Evolutionary conservation across 2,888 invertebrate genomes (phyloP).

Genomic region (Troides helena): DNA sequence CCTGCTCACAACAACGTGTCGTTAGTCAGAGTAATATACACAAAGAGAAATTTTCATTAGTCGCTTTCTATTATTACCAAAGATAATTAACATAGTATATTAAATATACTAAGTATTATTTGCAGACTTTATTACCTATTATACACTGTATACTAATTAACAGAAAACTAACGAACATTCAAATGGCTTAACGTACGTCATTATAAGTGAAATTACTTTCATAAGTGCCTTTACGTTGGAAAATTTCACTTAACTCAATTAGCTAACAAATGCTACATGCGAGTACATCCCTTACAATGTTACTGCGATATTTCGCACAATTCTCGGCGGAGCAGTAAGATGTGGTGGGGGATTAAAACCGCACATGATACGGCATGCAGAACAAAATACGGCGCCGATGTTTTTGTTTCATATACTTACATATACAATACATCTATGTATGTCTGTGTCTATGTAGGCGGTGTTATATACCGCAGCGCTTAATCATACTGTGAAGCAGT

Average conservation of each 20-base stretch:
- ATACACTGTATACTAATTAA: neutral
- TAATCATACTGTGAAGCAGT: no score
- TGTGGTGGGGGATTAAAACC: slow-evolving; percentile 1
- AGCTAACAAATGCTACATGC: slow-evolving; percentile 1
- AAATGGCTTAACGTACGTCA: neutral
- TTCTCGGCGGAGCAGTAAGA: slow-evolving; percentile 6
- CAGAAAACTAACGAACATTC: neutral
- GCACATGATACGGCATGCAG: neutral
- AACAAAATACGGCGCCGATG: neutral
- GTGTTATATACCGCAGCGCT: neutral
- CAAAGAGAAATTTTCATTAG: no score
- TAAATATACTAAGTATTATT: no score
- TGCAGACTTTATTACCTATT: neutral
- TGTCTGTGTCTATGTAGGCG: no score
- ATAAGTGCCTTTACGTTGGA: slow-evolving; percentile 1
- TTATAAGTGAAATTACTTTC: slow-evolving; percentile 9
- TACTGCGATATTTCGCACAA: slow-evolving; percentile 6
- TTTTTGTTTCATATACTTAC: neutral
- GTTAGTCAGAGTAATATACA: no score
- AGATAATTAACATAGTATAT: no score
- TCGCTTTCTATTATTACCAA: no score
- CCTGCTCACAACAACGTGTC: no score
- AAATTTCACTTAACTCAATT: slow-evolving; percentile 14
- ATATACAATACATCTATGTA: no score
- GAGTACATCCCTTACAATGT: slow-evolving; percentile 6